Evolutionary conservation across 2,888 invertebrate species (phyloP), one percentile per base, ranked within the genome.

Genomic region (Steinernema carpocapsae): DNA sequence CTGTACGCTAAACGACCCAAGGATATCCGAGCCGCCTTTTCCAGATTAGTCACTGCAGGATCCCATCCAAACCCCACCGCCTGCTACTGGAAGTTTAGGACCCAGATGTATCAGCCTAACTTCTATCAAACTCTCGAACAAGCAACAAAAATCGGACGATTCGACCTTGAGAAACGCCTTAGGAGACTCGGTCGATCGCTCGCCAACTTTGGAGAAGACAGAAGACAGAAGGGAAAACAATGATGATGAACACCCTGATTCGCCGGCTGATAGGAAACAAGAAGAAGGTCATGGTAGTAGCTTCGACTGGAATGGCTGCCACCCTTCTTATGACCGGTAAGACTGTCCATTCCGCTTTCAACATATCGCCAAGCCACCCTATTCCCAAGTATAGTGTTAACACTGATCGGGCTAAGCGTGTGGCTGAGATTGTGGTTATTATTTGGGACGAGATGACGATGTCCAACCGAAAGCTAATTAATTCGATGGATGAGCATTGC

Each of bases 301-400:
- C 43, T 7, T 43, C 43, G 14, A 43, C 43, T 43, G 43, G 51
- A 51, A 51, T 51, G 51, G 51, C 51, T 6, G 51, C 51, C 6
- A 51, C 51, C 6, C 51, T 51, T 10, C n/a, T 51, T 10, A 19
- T 51, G 6, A 6, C 14, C 7, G 51, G 51, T 6, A 51, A 19
- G n/a, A 51, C 51, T 6, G 51, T 51, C 51, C 51, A 51, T 19
- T 51, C 51, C 6, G 51, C 51, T 19, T 51, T 51, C 19, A 51
- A 19, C 7, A 19, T 51, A n/a, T 10, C 51, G 19, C 51, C 51
- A 19, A 51, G n/a, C 19, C 51, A 19, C 6, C 14, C 51, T 19
- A 19, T 19, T n/a, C 51, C 51, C 6, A 51, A 19, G 14, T 19
- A 51, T 19, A 51, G 51, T 19, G 51, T 6, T 19, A 10, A 51